Evolutionary conservation across 2,888 invertebrate species (phyloP).

Genomic region (Tiliacea aurago): DNA sequence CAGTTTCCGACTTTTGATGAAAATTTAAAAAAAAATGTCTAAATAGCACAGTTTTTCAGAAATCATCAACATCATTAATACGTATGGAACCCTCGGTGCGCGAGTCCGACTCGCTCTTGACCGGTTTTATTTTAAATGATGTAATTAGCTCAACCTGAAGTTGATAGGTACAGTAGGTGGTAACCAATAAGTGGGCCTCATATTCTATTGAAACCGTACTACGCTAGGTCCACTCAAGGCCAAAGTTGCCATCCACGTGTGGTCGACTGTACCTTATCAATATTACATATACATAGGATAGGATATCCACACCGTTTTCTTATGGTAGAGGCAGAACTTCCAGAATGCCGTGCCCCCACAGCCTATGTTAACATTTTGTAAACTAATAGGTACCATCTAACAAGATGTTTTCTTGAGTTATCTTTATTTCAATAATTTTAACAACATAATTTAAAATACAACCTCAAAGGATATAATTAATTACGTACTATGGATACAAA

Average conservation of each 20-base stretch:
- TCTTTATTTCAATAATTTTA: slow-evolving; percentile 37
- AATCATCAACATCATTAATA: too few relatives aligned
- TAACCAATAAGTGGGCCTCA: background rate
- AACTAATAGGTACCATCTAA: background rate
- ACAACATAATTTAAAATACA: slow-evolving; percentile 45
- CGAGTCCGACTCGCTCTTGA: too few relatives aligned
- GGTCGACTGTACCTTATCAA: background rate
- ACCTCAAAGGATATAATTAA: slow-evolving; percentile 39
- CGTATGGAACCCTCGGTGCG: too few relatives aligned
- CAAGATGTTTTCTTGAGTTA: background rate
- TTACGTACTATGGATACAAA: slow-evolving; percentile 4
- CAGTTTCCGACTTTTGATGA: too few relatives aligned
- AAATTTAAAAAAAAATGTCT: too few relatives aligned
- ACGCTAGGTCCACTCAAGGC: background rate
- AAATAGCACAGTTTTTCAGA: too few relatives aligned
- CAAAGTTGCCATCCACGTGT: background rate
- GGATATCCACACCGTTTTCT: background rate
- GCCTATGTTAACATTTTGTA: background rate
- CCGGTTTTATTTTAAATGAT: too few relatives aligned
- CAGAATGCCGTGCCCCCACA: too few relatives aligned
- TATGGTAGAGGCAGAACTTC: background rate
- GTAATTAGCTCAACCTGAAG: background rate
- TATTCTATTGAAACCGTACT: background rate
- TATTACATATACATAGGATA: background rate
- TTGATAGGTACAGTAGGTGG: background rate